These are phyloP conservation scores for Hydractinia echinata DNA, from an alignment of 30 jellyfish, hydroid and myxozoan species.

Conservation along the genomic window DNA sequence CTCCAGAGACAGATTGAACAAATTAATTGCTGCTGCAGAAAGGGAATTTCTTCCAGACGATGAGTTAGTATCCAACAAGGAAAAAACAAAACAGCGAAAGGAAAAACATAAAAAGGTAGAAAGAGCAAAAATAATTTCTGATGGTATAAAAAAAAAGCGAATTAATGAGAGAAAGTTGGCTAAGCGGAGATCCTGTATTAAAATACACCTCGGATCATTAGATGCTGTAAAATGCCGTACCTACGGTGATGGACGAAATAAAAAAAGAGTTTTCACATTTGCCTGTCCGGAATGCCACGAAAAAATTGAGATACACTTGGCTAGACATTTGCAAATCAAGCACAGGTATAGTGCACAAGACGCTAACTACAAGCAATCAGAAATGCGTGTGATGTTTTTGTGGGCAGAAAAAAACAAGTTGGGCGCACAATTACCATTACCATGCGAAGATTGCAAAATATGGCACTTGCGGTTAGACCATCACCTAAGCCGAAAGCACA, in stretches of 20 bases:
- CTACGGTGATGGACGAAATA: not conserved
- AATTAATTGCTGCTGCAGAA: too few species aligned
- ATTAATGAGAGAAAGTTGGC: too few species aligned
- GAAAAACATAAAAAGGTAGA: too few species aligned
- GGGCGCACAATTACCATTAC: constrained; percentile 28
- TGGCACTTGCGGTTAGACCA: constrained; percentile 32
- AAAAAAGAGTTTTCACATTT: not conserved
- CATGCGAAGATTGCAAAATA: constrained; percentile 21
- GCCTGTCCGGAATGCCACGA: too few species aligned
- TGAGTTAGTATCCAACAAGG: too few species aligned
- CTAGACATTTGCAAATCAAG: constrained; percentile 1
- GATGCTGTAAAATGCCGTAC: constrained; percentile 22
- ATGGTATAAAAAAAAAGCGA: too few species aligned
- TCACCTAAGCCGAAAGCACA: constrained; percentile 20
- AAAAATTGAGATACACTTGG: not conserved
- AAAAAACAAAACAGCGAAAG: too few species aligned
- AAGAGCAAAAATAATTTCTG: too few species aligned
- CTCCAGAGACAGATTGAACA: too few species aligned
- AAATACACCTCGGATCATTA: constrained; percentile 21
- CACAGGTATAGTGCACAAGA: constrained; percentile 8
- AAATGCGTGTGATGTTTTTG: constrained; percentile 17
- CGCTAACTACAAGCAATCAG: constrained; percentile 20
- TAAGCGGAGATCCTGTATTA: not conserved
- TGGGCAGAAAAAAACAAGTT: constrained; percentile 26
- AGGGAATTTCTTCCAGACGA: too few species aligned